phyloP scores from a whole-genome alignment of 2,888 invertebrate genomes.

The Sesamia inferens region DNA sequence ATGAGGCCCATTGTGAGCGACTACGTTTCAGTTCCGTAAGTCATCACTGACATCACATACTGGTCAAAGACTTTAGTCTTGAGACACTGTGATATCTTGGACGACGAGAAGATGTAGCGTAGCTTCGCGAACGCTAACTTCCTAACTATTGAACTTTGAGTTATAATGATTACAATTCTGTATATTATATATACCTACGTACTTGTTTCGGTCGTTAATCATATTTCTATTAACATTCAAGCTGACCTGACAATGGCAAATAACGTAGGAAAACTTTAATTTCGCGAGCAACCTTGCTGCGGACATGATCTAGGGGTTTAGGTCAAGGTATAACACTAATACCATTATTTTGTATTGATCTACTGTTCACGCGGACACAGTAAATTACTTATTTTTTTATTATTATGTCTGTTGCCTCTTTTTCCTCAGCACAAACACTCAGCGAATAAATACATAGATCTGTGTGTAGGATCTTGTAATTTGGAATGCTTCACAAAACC shows the following conservation, averaged over 20 bases:
- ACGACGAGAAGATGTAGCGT: too few relatives aligned
- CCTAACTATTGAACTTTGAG: not conserved
- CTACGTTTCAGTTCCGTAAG: too few relatives aligned
- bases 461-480: not conserved
- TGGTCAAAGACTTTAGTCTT: too few relatives aligned
- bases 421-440: not conserved
- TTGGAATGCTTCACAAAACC: not conserved
- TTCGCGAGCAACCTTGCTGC: not conserved
- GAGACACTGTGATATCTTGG: too few relatives aligned
- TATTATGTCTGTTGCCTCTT: constrained; percentile 44
- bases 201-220: not conserved
- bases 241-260: not conserved
- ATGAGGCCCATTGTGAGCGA: too few relatives aligned
- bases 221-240: not conserved
- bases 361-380: constrained; percentile 33
- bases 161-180: not conserved
- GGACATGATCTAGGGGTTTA: not conserved
- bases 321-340: not conserved
- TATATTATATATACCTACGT: too few relatives aligned
- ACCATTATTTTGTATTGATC: not conserved
- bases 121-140: too few relatives aligned
- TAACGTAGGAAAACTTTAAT: not conserved
- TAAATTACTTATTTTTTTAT: constrained; percentile 68
- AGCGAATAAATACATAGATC: not conserved
- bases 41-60: too few relatives aligned